Base-by-base conservation (phyloP, 2,888 invertebrate species). In the Bellardia bayeri region DNA sequence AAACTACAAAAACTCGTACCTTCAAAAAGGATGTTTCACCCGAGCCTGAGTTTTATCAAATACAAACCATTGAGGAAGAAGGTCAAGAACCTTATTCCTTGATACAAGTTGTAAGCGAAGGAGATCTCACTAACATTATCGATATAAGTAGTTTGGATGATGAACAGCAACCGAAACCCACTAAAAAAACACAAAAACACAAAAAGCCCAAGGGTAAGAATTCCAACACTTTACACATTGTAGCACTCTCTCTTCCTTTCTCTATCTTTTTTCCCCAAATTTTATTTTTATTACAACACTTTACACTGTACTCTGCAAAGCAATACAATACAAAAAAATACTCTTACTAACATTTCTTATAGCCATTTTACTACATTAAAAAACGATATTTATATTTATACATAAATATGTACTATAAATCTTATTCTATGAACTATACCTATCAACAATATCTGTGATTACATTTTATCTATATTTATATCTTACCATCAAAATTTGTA, bases 61-160 rank as follows among this genome's bases (percentile, higher is more conserved):
- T 95, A 89, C 93, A 94, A 89, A 94, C 94, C 0, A 90, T 94
- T 56, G 94, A 94, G 88, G 94, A 94, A 91, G 94, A 94, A 82
- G 94, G 94, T 64, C 93, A 94, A 90, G 91, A 93, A 87, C 94
- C 94, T 14, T 91, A 93, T 79, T 92, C 93, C 6, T 91, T 93
- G 4, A 91, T 93, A 87, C 94, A 94, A 87, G 94, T 95, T 85
- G 90, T 93, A 85, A 93, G 92, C 88, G 92, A 92, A 89, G 93
- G 91, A 58, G 91, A 90, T 82, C 91, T 93, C 79, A 90, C 91
- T 51, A 92, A 92, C 87, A 91, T 92, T 61, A 93, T 93, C 66
- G 93, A 93, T 79, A 92, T 93, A 86, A 92, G 93, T 88, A 90
- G 90, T 56, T 90, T 93, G 88, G 93, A 92, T 82, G 93, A 93